Percentiles rank a stretch among this genome's conserved stretches.
Evolutionary conservation across 2,888 invertebrate genomes (phyloP).

Genomic region (Scaeva pyrastri): DNA sequence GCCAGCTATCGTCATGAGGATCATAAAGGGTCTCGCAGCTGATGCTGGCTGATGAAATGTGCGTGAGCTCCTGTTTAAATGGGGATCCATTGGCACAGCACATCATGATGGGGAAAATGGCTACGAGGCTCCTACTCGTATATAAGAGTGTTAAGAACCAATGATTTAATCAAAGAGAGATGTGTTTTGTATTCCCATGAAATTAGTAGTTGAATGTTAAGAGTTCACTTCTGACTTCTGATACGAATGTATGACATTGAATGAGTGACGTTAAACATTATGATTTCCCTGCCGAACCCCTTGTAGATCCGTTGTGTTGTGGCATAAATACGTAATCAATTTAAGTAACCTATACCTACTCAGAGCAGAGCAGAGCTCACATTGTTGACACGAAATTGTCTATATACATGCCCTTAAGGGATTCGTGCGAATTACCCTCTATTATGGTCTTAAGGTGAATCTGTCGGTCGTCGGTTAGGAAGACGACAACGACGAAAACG

Average conservation of each 20-base stretch:
- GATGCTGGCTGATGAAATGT: neutral
- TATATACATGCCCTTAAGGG: neutral
- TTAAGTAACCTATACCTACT: conserved; percentile 16
- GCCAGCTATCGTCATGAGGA: neutral
- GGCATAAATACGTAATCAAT: conserved; percentile 42
- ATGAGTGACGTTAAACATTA: conserved; percentile 17
- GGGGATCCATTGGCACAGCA: neutral
- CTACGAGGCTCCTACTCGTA: neutral
- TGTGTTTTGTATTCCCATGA: conserved; percentile 21
- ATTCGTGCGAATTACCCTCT: conserved; percentile 28
- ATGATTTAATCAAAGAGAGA: conserved; percentile 42
- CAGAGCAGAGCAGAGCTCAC: neutral
- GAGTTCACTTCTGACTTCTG: conserved; percentile 2
- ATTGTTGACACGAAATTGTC: conserved; percentile 25
- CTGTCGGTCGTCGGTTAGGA: too few species aligned
- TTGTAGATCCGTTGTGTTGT: too few species aligned
- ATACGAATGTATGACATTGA: neutral
- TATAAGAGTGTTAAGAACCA: conserved; percentile 23
- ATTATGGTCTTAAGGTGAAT: conserved; percentile 1
- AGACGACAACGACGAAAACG: too few species aligned
- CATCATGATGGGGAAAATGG: neutral
- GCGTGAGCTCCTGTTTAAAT: neutral
- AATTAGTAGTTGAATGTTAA: conserved; percentile 13
- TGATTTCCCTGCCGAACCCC: neutral
- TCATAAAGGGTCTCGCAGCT: neutral